Base-by-base conservation (phyloP, 1,140 invertebrate genomes). In the Chrysopa pallens region DNA sequence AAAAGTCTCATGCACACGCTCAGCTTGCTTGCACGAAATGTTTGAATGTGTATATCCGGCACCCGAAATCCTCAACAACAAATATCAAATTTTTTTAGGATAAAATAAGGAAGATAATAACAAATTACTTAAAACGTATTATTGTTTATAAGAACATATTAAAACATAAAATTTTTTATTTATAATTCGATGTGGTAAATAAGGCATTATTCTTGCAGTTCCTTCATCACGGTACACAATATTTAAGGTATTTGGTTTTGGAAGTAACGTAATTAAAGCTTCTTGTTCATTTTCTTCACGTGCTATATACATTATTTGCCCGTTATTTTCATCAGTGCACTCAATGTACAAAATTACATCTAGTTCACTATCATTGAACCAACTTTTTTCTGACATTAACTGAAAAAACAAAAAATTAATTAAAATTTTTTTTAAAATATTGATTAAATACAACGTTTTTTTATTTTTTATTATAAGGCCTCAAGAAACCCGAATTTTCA, bases 171-270 rank as follows among this genome's bases (percentile, higher is more conserved):
- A 71, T 43, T 58, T 55, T 42, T 62, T 61, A 14, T 39, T 41
- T 28, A 57, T 52, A 36, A 60, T 61, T 46, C 68, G 60, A 47
- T 64, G 61, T 54, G 66, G 68, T n/a, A 78, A 57, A 56, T 78
- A 77, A 53, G 72, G 76, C 39, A 73, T 72, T 57, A 76, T 67
- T 48, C 73, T 68, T 29, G 70, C 69, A 17, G 72, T 71, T 46
- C 70, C 73, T 8, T 60, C 52, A 48, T 68, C 68, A 45, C 72
- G 74, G 56, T 77, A 81, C 17, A 80, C 72, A n/a, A 82, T 61
- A 53, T 68, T 75, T 6, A 82, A 57, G 40, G 70, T 66, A 62
- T 82, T 82, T 55, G 74, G 65, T 29, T 63, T 57, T 3, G 69
- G 63, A 47, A 60, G 68, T 46, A 75, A 57, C 3, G 67, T 70